phyloP scores from a whole-genome alignment of 2,797 vertebrate genomes.

The Gallinago nigripennis region DNA sequence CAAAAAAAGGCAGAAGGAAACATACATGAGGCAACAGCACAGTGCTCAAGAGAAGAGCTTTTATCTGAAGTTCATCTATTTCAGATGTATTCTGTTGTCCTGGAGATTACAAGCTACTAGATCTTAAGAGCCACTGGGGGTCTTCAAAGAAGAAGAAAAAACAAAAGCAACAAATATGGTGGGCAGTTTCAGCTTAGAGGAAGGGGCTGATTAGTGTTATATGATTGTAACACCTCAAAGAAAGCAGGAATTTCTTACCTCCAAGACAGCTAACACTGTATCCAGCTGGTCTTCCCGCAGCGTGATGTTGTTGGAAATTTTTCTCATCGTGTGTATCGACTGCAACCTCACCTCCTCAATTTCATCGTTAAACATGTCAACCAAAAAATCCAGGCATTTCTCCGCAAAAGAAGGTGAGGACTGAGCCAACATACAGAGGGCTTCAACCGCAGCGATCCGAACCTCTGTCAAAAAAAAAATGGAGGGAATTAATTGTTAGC shows the following conservation, averaged over 20 bases:
- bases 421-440: slow-evolving; percentile 90
- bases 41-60: not conserved
- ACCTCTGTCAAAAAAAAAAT: slow-evolving; percentile 81
- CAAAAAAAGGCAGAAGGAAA: not conserved
- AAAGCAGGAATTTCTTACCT: slow-evolving; percentile 77
- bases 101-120: not conserved
- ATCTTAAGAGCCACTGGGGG: not conserved
- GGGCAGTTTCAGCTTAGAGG: not conserved
- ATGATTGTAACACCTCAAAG: not conserved
- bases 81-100: not conserved
- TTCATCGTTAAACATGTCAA: slow-evolving; percentile 99
- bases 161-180: not conserved
- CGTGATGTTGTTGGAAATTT: slow-evolving; percentile 94
- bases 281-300: slow-evolving; percentile 97
- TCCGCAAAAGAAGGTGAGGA: slow-evolving; percentile 92
- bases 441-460: slow-evolving; percentile 93
- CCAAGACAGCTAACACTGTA: slow-evolving; percentile 92
- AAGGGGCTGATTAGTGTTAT: not conserved
- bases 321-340: slow-evolving; percentile 95
- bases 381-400: slow-evolving; percentile 97
- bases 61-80: not conserved
- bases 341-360: slow-evolving; percentile 96
- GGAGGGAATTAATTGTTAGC: not conserved
- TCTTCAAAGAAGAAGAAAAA: not conserved
- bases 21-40: not conserved